Percentiles rank a stretch among this genome's conserved stretches.
phyloP scores from a whole-genome alignment of 2,797 vertebrate genomes.

The Molossus alvarezi region DNA sequence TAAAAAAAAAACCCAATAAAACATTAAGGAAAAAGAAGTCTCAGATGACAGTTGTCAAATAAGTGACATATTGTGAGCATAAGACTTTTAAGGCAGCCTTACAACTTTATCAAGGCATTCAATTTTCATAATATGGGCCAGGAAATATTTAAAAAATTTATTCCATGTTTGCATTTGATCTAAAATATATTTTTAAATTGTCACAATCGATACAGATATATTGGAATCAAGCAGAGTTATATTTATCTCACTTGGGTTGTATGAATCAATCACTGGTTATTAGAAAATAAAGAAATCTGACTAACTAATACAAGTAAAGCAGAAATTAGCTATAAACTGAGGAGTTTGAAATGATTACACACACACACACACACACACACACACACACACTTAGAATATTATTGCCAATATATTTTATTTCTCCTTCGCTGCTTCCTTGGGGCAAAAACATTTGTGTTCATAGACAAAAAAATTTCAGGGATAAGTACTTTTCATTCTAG shows the following conservation, averaged over 20 bases:
- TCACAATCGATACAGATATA: neutral
- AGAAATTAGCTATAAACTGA: neutral
- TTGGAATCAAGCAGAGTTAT: neutral
- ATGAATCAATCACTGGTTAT: neutral
- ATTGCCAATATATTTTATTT: neutral
- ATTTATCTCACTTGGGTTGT: neutral
- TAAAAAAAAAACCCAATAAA: too few species aligned
- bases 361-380: neutral
- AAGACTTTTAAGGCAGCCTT: neutral
- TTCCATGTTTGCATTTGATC: neutral
- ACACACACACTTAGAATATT: neutral
- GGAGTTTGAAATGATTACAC: neutral
- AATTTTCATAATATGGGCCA: neutral
- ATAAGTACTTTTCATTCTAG: neutral
- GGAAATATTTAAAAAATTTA: conserved; percentile 14
- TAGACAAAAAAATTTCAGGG: neutral
- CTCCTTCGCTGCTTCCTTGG: neutral
- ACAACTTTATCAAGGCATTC: neutral
- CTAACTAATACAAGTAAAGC: neutral
- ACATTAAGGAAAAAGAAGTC: neutral
- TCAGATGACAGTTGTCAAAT: conserved; percentile 55
- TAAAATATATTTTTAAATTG: conserved; percentile 32
- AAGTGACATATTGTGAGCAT: neutral
- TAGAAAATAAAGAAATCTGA: neutral
- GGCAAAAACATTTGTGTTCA: neutral